These are phyloP conservation scores for Microcebus murinus DNA, from an alignment of 2,113 vertebrate species.

Conservation along the genomic window DNA sequence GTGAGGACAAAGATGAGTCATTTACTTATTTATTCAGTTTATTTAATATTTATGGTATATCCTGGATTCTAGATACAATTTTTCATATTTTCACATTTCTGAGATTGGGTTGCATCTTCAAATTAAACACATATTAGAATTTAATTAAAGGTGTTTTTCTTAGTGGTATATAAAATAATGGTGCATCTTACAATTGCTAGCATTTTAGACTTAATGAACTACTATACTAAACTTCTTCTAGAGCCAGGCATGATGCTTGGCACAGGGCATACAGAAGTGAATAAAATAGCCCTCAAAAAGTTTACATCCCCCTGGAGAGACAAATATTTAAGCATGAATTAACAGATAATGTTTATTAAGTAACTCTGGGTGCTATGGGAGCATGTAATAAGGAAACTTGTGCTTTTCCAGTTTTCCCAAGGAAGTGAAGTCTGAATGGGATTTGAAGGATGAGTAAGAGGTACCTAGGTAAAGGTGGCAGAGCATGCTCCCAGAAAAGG, in stretches of 20 bases:
- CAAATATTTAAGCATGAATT: neutral
- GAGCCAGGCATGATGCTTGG: neutral
- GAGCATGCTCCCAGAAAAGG: neutral
- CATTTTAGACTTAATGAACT: slow-evolving; percentile 23
- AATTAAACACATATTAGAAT: slow-evolving; percentile 24
- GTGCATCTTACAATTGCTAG: neutral
- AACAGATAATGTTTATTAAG: neutral
- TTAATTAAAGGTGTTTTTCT: neutral
- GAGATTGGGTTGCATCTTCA: slow-evolving; percentile 20
- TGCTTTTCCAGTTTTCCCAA: neutral
- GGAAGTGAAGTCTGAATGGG: neutral
- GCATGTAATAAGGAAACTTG: neutral
- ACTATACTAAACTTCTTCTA: neutral
- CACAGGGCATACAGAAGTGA: neutral
- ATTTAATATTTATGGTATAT: neutral
- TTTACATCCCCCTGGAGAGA: neutral
- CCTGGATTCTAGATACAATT: neutral
- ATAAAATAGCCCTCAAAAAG: neutral
- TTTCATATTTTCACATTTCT: neutral
- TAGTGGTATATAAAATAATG: neutral
- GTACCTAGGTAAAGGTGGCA: neutral
- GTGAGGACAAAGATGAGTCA: neutral
- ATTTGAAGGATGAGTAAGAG: neutral
- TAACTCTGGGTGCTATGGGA: neutral
- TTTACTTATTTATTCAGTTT: neutral